Conservation (phyloP, 2,797 vertebrate species). For the Galaxias olidus region DNA sequence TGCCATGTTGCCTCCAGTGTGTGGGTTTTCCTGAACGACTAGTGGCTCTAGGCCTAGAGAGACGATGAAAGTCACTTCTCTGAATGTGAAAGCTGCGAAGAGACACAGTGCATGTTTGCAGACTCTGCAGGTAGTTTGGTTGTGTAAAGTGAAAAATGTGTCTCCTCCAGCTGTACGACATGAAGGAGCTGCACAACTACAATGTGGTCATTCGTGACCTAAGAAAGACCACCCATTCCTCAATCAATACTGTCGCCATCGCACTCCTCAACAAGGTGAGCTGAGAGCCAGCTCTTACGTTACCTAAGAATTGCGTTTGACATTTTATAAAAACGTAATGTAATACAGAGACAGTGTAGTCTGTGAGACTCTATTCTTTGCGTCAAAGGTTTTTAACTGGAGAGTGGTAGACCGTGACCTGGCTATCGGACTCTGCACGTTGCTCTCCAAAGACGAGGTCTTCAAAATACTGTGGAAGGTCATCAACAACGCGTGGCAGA, state of each 20-base stretch:
- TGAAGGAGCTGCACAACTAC: constrained; percentile 68
- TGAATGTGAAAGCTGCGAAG: no score
- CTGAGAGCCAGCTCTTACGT: neutral
- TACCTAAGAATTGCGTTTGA: no score
- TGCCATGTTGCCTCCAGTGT: neutral
- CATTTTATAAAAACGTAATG: no score
- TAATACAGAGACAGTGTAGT: neutral
- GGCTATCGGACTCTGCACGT: constrained; percentile 88
- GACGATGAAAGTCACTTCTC: no score
- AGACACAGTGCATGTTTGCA: no score
- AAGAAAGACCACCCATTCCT: constrained; percentile 68
- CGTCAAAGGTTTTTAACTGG: constrained; percentile 89
- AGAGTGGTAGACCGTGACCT: constrained; percentile 86
- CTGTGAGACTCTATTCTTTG: neutral
- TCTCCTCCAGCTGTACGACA: constrained; percentile 74
- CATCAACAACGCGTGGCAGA: constrained; percentile 89
- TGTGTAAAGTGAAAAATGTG: neutral
- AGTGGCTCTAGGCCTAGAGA: no score
- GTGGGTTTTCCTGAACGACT: neutral
- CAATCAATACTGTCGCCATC: constrained; percentile 72
- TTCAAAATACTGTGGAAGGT: constrained; percentile 91
- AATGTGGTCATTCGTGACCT: constrained; percentile 68
- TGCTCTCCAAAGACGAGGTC: constrained; percentile 82
- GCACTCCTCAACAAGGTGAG: constrained; percentile 66
- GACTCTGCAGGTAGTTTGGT: neutral